These are phyloP conservation scores for Standfussiana lucernea DNA, from an alignment of 2,888 invertebrate genomes.

Conservation along the genomic window DNA sequence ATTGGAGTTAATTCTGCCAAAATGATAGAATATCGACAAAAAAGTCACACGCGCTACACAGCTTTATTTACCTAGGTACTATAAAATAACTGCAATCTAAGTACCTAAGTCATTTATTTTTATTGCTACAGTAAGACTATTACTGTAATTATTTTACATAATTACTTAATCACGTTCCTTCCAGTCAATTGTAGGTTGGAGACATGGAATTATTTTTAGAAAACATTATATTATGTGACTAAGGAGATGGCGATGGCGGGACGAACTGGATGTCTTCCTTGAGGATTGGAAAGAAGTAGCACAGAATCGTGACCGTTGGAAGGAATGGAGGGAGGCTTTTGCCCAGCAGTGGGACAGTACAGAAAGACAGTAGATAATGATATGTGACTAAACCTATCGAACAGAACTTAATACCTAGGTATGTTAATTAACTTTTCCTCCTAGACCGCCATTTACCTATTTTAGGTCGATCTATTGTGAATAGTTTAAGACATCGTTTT, in stretches of 20 bases:
- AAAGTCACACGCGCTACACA: constrained; percentile 10
- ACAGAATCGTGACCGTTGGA: too few relatives aligned
- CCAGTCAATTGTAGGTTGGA: neutral
- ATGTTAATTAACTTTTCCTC: neutral
- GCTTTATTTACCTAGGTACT: neutral
- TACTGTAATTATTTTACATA: constrained; percentile 14
- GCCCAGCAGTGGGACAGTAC: too few relatives aligned
- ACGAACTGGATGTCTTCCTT: too few relatives aligned
- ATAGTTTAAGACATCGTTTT: neutral
- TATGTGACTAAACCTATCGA: neutral
- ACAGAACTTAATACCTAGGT: neutral
- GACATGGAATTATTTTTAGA: neutral
- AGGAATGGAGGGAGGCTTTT: too few relatives aligned
- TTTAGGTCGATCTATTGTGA: neutral
- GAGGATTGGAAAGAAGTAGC: too few relatives aligned
- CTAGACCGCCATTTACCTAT: neutral
- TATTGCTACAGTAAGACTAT: neutral
- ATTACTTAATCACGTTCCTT: constrained; percentile 4
- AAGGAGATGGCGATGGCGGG: too few relatives aligned
- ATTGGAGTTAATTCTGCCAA: neutral
- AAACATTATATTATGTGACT: neutral
- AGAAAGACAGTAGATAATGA: too few relatives aligned
- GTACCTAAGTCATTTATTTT: constrained; percentile 11
- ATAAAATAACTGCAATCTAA: neutral
- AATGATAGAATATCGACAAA: neutral